These are phyloP conservation scores for Trachelus tabidus DNA, from an alignment of 2,888 invertebrate species.

Conservation along the genomic window DNA sequence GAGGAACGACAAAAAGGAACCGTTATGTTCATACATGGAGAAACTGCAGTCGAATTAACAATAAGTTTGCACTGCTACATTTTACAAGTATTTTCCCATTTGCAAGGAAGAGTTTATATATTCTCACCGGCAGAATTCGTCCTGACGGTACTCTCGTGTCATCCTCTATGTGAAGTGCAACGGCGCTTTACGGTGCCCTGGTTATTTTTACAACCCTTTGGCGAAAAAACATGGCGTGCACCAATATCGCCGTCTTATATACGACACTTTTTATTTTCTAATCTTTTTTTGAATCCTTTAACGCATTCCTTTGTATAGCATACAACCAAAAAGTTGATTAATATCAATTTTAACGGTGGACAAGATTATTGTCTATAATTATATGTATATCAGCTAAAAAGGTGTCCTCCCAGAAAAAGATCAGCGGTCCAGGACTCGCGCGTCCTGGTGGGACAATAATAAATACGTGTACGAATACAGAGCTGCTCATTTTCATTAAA, in stretches of 20 bases:
- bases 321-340: conserved; percentile 22
- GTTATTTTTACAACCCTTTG: not conserved
- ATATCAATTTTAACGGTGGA: conserved; percentile 28
- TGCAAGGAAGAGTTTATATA: not conserved
- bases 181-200: conserved; percentile 4
- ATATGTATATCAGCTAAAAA: conserved; percentile 18
- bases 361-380: conserved; percentile 47
- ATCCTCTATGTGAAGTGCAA: conserved; percentile 32
- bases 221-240: not conserved
- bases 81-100: not conserved
- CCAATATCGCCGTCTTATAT: not conserved
- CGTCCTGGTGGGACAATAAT: not conserved
- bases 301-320: not conserved
- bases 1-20: conserved; percentile 50
- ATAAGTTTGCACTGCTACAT: not conserved
- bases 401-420: not conserved
- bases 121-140: not conserved
- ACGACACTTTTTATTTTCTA: conserved; percentile 15
- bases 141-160: not conserved
- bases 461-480: not conserved
- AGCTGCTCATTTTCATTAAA: not conserved
- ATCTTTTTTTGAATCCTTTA: conserved; percentile 10
- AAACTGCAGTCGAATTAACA: conserved; percentile 15
- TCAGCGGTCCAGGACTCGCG: not conserved
- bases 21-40: conserved; percentile 18